Percentiles rank a stretch among this genome's conserved stretches.
These are phyloP conservation scores for Vanessa cardui DNA, from an alignment of 2,888 invertebrate species.

Conservation along the genomic window DNA sequence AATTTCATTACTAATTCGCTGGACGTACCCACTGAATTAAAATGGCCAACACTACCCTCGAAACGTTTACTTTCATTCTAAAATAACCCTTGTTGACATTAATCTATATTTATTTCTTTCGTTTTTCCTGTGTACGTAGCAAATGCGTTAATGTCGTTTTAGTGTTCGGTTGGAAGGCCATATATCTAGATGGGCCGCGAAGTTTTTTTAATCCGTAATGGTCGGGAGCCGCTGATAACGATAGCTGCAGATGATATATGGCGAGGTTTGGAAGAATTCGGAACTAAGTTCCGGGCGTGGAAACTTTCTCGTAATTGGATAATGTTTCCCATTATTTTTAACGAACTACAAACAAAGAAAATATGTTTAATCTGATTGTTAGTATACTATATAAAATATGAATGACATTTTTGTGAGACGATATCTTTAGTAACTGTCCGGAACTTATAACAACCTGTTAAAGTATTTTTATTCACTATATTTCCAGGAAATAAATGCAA, in stretches of 20 bases:
- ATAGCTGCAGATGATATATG: constrained; percentile 62
- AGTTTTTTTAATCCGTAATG: constrained; percentile 78
- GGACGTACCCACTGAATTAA: constrained; percentile 66
- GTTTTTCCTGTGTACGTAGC: constrained; percentile 37
- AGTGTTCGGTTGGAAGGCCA: constrained; percentile 20
- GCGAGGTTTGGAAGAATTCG: constrained; percentile 53
- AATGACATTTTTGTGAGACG: too few species aligned
- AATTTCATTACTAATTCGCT: constrained; percentile 72
- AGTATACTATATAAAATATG: too few species aligned
- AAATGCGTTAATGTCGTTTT: constrained; percentile 35
- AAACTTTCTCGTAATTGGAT: constrained; percentile 28
- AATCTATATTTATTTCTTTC: constrained; percentile 26
- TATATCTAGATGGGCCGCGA: constrained; percentile 67
- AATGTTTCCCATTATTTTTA: constrained; percentile 2
- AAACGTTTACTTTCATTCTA: constrained; percentile 24
- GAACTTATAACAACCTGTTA: too few species aligned
- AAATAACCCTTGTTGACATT: constrained; percentile 37
- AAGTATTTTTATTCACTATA: too few species aligned
- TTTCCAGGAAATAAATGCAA: too few species aligned
- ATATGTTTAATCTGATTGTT: too few species aligned
- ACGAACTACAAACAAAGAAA: too few species aligned
- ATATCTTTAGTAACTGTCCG: too few species aligned
- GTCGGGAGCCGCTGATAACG: constrained; percentile 65
- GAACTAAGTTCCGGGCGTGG: constrained; percentile 43
- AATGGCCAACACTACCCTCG: constrained; percentile 47